Evolutionary conservation across 2,797 vertebrate genomes (phyloP).

Genomic region (Threskiornis aethiopicus): DNA sequence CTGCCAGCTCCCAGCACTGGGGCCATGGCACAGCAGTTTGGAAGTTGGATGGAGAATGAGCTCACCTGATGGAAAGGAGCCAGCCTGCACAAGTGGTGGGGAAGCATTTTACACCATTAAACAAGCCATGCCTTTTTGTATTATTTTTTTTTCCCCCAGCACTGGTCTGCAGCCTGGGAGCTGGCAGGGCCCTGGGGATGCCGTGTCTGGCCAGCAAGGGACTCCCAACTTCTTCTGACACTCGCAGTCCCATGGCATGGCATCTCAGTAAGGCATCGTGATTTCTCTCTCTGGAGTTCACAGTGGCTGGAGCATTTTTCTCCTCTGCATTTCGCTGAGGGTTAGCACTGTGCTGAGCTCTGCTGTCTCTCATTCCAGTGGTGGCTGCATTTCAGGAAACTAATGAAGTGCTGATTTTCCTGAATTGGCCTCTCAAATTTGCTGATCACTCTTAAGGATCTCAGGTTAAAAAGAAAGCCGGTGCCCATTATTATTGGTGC

Average conservation of each 20-base stretch:
- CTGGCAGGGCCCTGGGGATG: background rate
- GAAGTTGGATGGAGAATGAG: background rate
- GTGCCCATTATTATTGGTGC: background rate
- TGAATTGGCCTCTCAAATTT: conserved; percentile 44
- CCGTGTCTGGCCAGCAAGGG: rapidly evolving
- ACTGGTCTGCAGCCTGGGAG: background rate
- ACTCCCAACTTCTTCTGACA: rapidly evolving
- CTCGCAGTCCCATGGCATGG: rapidly evolving
- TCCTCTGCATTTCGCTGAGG: rapidly evolving
- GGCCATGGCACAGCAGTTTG: background rate
- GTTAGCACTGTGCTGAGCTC: background rate
- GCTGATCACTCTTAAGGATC: conserved; percentile 8
- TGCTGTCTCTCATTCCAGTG: background rate
- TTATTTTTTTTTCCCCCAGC: rapidly evolving
- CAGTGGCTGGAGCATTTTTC: background rate
- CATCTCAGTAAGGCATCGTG: rapidly evolving
- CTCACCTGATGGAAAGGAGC: background rate
- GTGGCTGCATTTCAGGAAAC: conserved; percentile 21
- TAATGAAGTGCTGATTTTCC: conserved; percentile 54
- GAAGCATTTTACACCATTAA: background rate
- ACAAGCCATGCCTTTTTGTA: background rate
- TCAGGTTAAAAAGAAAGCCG: background rate
- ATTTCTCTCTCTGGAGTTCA: background rate
- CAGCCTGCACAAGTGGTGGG: background rate
- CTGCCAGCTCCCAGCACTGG: background rate